Evolutionary conservation across 2,113 vertebrate species (phyloP).

Genomic region (Hippocampus comes): DNA sequence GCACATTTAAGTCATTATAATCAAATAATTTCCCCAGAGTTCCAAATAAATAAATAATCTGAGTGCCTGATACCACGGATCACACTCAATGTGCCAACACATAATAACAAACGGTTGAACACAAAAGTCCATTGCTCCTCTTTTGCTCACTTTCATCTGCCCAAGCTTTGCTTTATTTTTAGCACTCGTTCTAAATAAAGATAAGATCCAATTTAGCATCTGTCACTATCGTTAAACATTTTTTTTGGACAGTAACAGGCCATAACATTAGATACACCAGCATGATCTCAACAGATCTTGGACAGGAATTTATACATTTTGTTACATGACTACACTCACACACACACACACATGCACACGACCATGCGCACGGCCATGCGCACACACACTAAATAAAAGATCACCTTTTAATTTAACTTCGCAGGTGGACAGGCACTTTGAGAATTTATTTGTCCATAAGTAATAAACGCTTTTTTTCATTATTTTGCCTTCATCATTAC

Average conservation of each 20-base stretch:
- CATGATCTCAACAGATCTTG: neutral
- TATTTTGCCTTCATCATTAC: too few relatives aligned
- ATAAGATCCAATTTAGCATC: neutral
- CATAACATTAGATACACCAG: neutral
- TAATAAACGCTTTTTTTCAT: too few relatives aligned
- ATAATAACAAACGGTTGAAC: neutral
- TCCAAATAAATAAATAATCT: neutral
- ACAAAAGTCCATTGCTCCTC: neutral
- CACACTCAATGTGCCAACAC: neutral
- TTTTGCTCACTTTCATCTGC: neutral
- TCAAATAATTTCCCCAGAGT: neutral
- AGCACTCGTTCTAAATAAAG: neutral
- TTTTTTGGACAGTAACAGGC: neutral
- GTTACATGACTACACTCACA: too few relatives aligned
- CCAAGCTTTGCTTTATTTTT: neutral
- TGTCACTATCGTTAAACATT: neutral
- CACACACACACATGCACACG: too few relatives aligned
- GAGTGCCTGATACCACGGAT: neutral
- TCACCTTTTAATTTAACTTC: too few relatives aligned
- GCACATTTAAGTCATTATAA: neutral
- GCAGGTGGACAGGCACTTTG: too few relatives aligned
- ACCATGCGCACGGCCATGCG: neutral
- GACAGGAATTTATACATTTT: too few relatives aligned
- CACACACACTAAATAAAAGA: too few relatives aligned
- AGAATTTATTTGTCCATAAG: too few relatives aligned